Evolutionary conservation across 2,888 invertebrate species (phyloP), one percentile per base, ranked within the genome.

Genomic region (Drosophila dives): DNA sequence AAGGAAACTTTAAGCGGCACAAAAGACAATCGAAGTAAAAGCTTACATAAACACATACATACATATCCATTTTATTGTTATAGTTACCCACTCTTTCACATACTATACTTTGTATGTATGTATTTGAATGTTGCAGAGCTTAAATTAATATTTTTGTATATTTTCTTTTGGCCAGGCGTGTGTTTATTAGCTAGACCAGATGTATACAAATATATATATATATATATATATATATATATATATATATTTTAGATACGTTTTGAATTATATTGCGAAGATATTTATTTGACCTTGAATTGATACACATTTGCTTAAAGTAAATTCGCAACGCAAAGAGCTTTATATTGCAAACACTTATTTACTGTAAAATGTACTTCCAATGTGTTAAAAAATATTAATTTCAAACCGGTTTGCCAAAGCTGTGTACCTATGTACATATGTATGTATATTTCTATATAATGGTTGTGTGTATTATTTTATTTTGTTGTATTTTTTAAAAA

Each of bases 201-300:
- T 42, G 15, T 10, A 23, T 34, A n/a, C 15, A 55, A 38, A n/a
- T 15, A 53, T 23, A 36, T 10, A 34, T 7, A 32, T 4, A 23
- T 33, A 33, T 10, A 36, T 29, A 53, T n/a, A n/a, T n/a, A n/a
- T n/a, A n/a, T n/a, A n/a, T n/a, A n/a, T n/a, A n/a, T n/a, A n/a
- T n/a, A n/a, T n/a, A n/a, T n/a, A n/a, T n/a, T n/a, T n/a, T n/a
- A n/a, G n/a, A n/a, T n/a, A n/a, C n/a, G n/a, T n/a, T n/a, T n/a
- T n/a, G n/a, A n/a, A n/a, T n/a, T n/a, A n/a, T n/a, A n/a, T n/a
- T n/a, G n/a, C n/a, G n/a, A n/a, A n/a, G n/a, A n/a, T n/a, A 48
- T 51, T 62, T 62, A 17, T 38, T 79, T 71, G 75, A 77, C 77
- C 77, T 79, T 75, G 48, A 49, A 36, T 7, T 42, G 10, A 38